A percentile compares a stretch with the other conserved stretches of the same genome.
Conservation (phyloP, 2,113 vertebrate species). For the Nothobranchius kuhntae region DNA sequence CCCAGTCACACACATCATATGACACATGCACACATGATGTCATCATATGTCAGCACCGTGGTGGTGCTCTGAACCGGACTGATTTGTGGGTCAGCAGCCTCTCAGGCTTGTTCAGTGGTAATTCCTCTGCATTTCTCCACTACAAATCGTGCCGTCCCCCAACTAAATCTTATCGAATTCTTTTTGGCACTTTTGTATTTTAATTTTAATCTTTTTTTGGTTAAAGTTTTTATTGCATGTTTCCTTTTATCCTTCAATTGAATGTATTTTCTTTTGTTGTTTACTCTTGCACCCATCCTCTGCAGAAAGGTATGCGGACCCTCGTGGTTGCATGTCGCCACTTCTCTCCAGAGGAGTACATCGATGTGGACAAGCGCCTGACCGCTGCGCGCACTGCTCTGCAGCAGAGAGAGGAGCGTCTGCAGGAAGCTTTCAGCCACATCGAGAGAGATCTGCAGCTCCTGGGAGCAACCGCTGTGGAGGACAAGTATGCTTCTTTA, state of each 20-base stretch:
- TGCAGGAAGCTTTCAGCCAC: constrained; percentile 86
- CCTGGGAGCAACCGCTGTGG: constrained; percentile 95
- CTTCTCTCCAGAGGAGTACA: constrained; percentile 88
- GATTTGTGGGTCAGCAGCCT: constrained; percentile 49
- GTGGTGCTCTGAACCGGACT: constrained; percentile 26
- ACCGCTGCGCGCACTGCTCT: constrained; percentile 90
- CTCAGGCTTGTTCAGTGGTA: constrained; percentile 32
- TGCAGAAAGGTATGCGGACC: constrained; percentile 93
- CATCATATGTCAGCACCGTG: constrained; percentile 28
- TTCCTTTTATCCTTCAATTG: neutral
- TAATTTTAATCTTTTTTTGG: neutral
- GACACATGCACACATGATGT: constrained; percentile 19
- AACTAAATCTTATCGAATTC: neutral
- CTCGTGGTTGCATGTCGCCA: constrained; percentile 90
- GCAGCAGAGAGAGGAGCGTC: constrained; percentile 89
- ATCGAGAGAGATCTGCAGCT: constrained; percentile 92
- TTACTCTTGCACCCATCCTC: neutral
- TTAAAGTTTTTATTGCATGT: neutral
- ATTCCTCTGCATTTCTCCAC: constrained; percentile 1
- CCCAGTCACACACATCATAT: neutral
- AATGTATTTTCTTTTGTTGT: neutral
- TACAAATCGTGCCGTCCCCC: neutral
- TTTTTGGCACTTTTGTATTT: neutral
- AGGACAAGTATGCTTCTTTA: constrained; percentile 87
- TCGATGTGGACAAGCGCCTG: constrained; percentile 83